phyloP scores from a whole-genome alignment of 2,113 vertebrate genomes.

The Coreoperca whiteheadi region DNA sequence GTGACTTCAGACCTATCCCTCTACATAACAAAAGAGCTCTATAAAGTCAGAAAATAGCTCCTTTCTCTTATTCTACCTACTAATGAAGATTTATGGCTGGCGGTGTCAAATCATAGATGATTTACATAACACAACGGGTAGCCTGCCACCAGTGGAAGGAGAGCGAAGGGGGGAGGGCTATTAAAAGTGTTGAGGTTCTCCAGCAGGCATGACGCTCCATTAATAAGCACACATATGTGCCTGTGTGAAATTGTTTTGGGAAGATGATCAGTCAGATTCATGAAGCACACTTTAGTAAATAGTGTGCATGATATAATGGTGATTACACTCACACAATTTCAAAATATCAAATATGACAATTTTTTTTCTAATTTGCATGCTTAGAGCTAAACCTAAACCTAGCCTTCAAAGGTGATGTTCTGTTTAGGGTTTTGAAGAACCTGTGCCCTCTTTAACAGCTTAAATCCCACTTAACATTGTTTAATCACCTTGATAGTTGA shows the following conservation, averaged over 20 bases:
- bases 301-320: conserved; percentile 28
- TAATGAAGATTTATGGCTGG: conserved; percentile 84
- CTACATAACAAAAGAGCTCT: conserved; percentile 67
- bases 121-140: conserved; percentile 75
- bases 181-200: conserved; percentile 53
- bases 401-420: background rate
- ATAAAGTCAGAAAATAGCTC: conserved; percentile 71
- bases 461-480: background rate
- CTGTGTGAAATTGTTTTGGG: conserved; percentile 47
- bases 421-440: background rate
- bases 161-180: conserved; percentile 15
- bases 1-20: conserved; percentile 56
- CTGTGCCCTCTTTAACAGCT: background rate
- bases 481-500: background rate
- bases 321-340: conserved; percentile 18
- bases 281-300: conserved; percentile 25
- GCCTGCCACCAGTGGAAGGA: conserved; percentile 43
- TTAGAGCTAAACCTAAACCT: background rate
- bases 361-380: conserved; percentile 22
- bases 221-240: conserved; percentile 59
- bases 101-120: conserved; percentile 76
- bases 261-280: conserved; percentile 55
- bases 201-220: conserved; percentile 37
- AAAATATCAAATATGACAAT: background rate
- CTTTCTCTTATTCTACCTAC: conserved; percentile 63